These are phyloP conservation scores for Manis javanica DNA, from an alignment of 2,797 vertebrate species.

Conservation along the genomic window DNA sequence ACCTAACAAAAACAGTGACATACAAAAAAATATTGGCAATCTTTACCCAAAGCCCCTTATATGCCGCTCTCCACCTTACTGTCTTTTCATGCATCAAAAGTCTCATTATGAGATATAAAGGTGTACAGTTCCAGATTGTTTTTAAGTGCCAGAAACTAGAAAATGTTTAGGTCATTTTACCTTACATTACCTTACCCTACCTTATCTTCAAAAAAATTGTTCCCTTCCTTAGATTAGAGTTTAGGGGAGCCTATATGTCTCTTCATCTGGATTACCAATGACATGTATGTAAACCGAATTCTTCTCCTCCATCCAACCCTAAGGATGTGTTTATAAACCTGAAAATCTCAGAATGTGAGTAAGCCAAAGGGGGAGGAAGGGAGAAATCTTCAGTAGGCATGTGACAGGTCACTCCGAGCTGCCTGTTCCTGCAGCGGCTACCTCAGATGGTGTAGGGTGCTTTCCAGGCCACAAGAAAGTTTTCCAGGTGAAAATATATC, in stretches of 20 bases:
- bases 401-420: background rate
- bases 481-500: background rate
- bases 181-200: background rate
- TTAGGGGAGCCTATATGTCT: background rate
- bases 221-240: background rate
- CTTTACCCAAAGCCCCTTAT: background rate
- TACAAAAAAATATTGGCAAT: background rate
- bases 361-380: background rate
- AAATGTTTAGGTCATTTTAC: background rate
- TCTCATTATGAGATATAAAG: background rate
- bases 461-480: background rate
- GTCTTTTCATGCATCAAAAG: no score
- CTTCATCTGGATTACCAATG: background rate
- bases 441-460: fast-evolving
- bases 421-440: no score
- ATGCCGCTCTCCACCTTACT: no score
- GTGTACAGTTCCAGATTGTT: background rate
- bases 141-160: background rate
- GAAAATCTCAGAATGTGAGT: background rate
- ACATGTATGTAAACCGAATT: background rate
- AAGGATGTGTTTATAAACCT: background rate
- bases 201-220: background rate
- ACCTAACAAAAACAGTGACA: background rate
- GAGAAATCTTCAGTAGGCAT: background rate
- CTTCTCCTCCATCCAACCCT: background rate